Conservation (phyloP, 1,140 invertebrate species). For the Lysiphlebus fabarum region DNA sequence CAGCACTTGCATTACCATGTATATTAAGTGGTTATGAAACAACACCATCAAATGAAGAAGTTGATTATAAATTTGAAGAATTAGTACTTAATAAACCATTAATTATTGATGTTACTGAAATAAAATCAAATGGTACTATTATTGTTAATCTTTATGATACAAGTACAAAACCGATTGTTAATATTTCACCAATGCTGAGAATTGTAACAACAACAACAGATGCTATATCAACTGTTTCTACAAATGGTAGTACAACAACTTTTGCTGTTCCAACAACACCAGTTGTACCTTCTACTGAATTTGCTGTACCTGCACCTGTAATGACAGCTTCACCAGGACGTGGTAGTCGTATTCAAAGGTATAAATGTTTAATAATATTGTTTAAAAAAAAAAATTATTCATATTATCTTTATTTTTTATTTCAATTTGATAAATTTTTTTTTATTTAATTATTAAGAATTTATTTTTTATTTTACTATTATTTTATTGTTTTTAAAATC, state of each 20-base stretch:
- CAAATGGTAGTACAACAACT: neutral
- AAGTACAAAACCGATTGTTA: conserved; percentile 14
- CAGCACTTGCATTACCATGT: conserved; percentile 75
- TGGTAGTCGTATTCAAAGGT: too few species aligned
- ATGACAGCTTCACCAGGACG: too few species aligned
- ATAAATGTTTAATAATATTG: too few species aligned
- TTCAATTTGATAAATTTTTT: too few species aligned
- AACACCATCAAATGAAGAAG: conserved; percentile 38
- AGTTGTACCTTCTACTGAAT: too few species aligned
- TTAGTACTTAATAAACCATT: conserved; percentile 54
- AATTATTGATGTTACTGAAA: conserved; percentile 58
- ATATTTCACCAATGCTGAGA: conserved; percentile 17
- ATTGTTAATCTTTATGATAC: conserved; percentile 57
- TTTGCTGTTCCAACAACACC: too few species aligned
- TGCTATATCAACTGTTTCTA: neutral
- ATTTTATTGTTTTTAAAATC: too few species aligned
- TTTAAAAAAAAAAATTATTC: too few species aligned
- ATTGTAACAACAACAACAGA: neutral
- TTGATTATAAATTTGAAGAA: conserved; percentile 51
- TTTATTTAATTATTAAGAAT: too few species aligned
- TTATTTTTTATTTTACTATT: too few species aligned
- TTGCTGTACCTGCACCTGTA: too few species aligned
- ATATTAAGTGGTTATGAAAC: conserved; percentile 59
- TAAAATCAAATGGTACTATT: conserved; percentile 45
- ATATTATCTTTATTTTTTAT: too few species aligned